Evolutionary conservation across 2,797 vertebrate genomes (phyloP).

Genomic region (Sebastes itinus): DNA sequence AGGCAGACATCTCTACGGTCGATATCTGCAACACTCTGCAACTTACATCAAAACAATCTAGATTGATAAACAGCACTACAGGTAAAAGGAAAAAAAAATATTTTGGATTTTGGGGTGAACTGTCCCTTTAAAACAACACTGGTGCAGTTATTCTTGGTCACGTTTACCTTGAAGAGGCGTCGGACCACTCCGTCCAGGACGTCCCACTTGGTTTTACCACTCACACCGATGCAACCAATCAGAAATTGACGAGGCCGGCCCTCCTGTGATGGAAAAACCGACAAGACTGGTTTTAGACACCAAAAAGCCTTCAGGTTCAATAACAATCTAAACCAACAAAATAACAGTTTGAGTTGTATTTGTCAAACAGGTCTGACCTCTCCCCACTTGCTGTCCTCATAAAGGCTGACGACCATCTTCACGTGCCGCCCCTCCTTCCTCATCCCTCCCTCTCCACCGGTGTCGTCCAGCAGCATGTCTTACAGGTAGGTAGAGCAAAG

Average conservation of each 20-base stretch:
- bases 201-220: slow-evolving; percentile 99
- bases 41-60: too few relatives aligned
- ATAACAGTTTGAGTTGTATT: too few relatives aligned
- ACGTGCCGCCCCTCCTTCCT: slow-evolving; percentile 94
- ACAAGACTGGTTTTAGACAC: background rate
- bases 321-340: background rate
- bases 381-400: slow-evolving; percentile 89
- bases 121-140: background rate
- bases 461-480: slow-evolving; percentile 97
- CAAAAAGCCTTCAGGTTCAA: background rate
- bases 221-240: slow-evolving; percentile 96
- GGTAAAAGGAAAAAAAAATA: too few relatives aligned
- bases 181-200: slow-evolving; percentile 96
- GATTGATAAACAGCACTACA: too few relatives aligned
- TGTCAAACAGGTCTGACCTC: slow-evolving; percentile 82
- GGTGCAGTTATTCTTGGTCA: background rate
- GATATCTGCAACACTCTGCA: too few relatives aligned
- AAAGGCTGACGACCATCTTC: slow-evolving; percentile 92
- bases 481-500: slow-evolving; percentile 32
- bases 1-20: too few relatives aligned
- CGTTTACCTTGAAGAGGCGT: slow-evolving; percentile 92
- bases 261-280: slow-evolving; percentile 77
- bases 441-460: slow-evolving; percentile 86
- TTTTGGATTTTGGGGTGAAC: background rate
- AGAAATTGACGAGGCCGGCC: slow-evolving; percentile 87